Percentiles rank a stretch among this genome's conserved stretches.
phyloP scores from a whole-genome alignment of 2,113 vertebrate species.

The Romanogobio albipinnatus region DNA sequence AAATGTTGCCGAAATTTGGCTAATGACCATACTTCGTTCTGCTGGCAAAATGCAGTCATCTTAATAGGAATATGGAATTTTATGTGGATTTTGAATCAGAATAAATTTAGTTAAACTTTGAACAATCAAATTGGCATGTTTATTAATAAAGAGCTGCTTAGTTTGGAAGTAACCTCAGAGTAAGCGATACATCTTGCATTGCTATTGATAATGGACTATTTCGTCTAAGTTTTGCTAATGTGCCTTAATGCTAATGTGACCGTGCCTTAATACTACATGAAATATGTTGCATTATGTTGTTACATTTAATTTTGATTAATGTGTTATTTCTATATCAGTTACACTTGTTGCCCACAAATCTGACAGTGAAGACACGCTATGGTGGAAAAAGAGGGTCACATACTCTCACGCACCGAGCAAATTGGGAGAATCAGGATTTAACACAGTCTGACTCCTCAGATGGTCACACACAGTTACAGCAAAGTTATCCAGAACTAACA shows the following conservation, averaged over 20 bases:
- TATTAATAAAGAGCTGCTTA: background rate
- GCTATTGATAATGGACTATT: background rate
- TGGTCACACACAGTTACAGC: background rate
- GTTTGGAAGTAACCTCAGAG: background rate
- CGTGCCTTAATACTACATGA: background rate
- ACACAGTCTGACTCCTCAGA: background rate
- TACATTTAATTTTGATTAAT: background rate
- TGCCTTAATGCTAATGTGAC: background rate
- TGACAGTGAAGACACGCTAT: slow-evolving; percentile 41
- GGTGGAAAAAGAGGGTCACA: slow-evolving; percentile 25
- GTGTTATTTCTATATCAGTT: slow-evolving; percentile 32
- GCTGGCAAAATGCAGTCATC: background rate
- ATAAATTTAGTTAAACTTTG: no score
- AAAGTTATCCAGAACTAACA: background rate
- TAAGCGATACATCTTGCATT: background rate
- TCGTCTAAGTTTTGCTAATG: background rate
- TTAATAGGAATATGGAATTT: background rate
- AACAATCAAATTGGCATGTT: no score
- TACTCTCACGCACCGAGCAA: slow-evolving; percentile 18
- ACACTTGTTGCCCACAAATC: slow-evolving; percentile 23
- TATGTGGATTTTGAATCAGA: no score
- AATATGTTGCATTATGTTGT: background rate
- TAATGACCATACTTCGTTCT: background rate
- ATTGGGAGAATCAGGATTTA: slow-evolving; percentile 33
- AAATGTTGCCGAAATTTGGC: background rate